Evolutionary conservation across 2,888 invertebrate genomes (phyloP), one percentile per base, ranked within the genome.

Genomic region (Cyclophora albipunctata): DNA sequence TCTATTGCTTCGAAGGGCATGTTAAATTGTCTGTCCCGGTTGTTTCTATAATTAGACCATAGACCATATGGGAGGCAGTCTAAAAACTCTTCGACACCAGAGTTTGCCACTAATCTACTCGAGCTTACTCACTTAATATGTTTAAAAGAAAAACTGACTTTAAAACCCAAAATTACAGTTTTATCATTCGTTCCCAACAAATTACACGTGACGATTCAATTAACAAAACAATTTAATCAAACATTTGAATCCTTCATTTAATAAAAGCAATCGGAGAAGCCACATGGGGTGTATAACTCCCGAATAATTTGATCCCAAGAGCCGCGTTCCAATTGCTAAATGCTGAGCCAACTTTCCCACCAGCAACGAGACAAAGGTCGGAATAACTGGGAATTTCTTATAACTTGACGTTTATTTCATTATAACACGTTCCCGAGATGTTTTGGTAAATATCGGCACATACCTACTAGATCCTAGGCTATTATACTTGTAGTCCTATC

Each of bases 301-400:
- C 41, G 40, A 3, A 45, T 51, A 58, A 51, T 52, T 51, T 41
- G 44, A 47, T 52, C 55, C 51, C 54, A 34, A 5, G 50, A 43
- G 54, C 33, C 48, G 40, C 42, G 52, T 54, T 47, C 52, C 40
- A 52, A 48, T 54, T 52, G 48, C 48, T 34, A 34, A 41, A 48
- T 47, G 49, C 48, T 45, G 40, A n/a, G 45, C 42, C 43, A 50
- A 54, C 51, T 51, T 52, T 43, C 41, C 45, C 41, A 41, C 46
- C 34, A 34, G 40, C 37, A 3, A 3, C 2, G 44, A 45, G 45
- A 48, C 44, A 48, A 48, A 48, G 40, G 43, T n/a, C n/a, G 20
- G 34, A 47, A 47, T 34, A 42, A 46, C 34, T 6, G 46, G 42
- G 4, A 46, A 37, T 37, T 37, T 37, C 37, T 37, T 37, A 37